Percentiles rank a stretch among this genome's conserved stretches.
Evolutionary conservation across 2,113 vertebrate genomes (phyloP).

Genomic region (Callithrix jacchus): DNA sequence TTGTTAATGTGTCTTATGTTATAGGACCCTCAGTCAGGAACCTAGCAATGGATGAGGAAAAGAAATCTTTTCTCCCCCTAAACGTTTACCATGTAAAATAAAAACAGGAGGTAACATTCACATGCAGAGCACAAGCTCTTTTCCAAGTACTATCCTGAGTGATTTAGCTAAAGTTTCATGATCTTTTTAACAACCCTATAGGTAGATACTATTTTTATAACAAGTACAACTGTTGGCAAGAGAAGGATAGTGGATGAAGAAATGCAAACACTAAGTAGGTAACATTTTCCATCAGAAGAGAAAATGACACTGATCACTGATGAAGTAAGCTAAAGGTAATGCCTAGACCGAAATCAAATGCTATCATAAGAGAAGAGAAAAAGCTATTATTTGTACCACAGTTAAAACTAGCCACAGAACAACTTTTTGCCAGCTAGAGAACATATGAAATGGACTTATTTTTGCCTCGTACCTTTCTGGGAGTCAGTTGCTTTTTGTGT

Average conservation of each 20-base stretch:
- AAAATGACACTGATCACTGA: not conserved
- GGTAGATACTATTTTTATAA: not conserved
- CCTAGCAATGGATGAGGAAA: not conserved
- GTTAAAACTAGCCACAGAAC: constrained; percentile 40
- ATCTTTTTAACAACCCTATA: not conserved
- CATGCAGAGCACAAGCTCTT: not conserved
- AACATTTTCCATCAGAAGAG: constrained; percentile 28
- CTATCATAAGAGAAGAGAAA: not conserved
- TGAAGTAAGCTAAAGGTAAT: constrained; percentile 11
- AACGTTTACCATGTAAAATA: not conserved
- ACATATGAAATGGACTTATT: not conserved
- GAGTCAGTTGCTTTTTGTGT: not conserved
- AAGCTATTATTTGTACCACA: not conserved
- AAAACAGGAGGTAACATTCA: not conserved
- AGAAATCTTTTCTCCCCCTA: not conserved
- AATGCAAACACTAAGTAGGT: not conserved
- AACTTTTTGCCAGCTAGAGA: not conserved
- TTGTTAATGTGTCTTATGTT: not conserved
- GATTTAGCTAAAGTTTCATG: not conserved
- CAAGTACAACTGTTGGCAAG: not conserved
- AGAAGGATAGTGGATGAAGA: not conserved
- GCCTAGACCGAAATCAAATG: constrained; percentile 48
- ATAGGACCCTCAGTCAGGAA: not conserved
- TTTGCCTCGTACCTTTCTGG: not conserved
- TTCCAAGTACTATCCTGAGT: not conserved